Evolutionary conservation across 2,797 vertebrate genomes (phyloP).

Genomic region (Poecilia picta): DNA sequence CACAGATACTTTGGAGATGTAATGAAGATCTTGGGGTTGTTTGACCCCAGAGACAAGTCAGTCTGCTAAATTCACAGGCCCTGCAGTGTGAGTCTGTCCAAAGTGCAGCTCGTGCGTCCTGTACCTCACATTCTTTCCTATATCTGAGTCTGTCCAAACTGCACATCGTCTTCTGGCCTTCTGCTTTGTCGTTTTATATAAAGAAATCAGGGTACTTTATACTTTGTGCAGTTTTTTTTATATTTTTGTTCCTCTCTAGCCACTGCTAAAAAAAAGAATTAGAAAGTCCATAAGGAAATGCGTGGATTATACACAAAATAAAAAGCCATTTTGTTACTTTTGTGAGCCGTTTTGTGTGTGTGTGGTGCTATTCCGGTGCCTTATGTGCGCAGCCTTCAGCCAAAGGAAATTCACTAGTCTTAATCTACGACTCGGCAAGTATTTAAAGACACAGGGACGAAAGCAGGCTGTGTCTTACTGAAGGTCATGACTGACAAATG

Average conservation of each 20-base stretch:
- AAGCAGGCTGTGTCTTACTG: conserved; percentile 29
- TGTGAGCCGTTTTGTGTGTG: not conserved
- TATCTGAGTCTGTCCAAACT: conserved; percentile 32
- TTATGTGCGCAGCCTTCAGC: conserved; percentile 33
- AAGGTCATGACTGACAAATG: conserved; percentile 34
- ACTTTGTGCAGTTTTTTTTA: conserved; percentile 19
- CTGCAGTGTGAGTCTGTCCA: conserved; percentile 44
- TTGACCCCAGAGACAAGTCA: conserved; percentile 49
- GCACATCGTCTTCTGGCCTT: conserved; percentile 14
- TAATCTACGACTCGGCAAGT: conserved; percentile 16
- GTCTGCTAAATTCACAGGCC: conserved; percentile 36
- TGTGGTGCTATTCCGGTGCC: conserved; percentile 45
- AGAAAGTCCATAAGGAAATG: not conserved
- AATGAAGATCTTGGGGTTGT: conserved; percentile 15
- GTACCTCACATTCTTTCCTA: conserved; percentile 46
- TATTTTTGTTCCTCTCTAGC: conserved; percentile 27
- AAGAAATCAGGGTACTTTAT: conserved; percentile 73
- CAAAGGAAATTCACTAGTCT: conserved; percentile 63
- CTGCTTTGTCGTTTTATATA: conserved; percentile 34
- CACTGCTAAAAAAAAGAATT: not conserved
- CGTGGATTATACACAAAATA: conserved; percentile 12
- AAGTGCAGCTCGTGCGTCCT: conserved; percentile 46
- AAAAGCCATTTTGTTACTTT: conserved; percentile 43
- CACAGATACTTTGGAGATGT: conserved; percentile 34
- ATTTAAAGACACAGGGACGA: conserved; percentile 10